Percentiles rank a stretch among this genome's conserved stretches.
These are phyloP conservation scores for Stratiomys singularior DNA, from an alignment of 2,888 invertebrate genomes.

Conservation along the genomic window DNA sequence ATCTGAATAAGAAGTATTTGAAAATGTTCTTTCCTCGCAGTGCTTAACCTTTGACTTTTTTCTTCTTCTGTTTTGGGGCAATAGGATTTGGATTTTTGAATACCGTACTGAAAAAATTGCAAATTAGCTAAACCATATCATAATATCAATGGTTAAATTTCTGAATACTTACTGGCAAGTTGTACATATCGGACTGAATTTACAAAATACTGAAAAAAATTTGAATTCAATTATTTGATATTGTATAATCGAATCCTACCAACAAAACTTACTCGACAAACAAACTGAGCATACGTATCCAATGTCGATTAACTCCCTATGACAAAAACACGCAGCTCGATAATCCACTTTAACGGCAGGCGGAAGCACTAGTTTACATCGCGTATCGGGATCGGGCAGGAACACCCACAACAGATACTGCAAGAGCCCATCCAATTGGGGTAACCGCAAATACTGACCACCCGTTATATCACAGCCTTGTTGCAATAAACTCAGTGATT, in stretches of 20 bases:
- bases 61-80: conserved; percentile 82
- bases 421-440: conserved; percentile 82
- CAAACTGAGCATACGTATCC: conserved; percentile 99
- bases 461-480: conserved; percentile 97
- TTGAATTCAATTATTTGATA: conserved; percentile 32
- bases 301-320: conserved; percentile 92
- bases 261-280: conserved; percentile 79
- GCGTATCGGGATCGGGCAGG: conserved; percentile 82
- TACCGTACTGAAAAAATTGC: conserved; percentile 77
- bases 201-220: conserved; percentile 85
- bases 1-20: too few relatives aligned
- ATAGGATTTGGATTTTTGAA: conserved; percentile 89
- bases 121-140: not conserved
- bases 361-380: conserved; percentile 86
- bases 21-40: not conserved
- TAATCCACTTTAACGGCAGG: conserved; percentile 94
- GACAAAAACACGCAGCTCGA: conserved; percentile 97
- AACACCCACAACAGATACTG: conserved; percentile 82
- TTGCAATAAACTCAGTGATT: conserved; percentile 89
- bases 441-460: conserved; percentile 89
- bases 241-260: not conserved
- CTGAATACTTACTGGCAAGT: conserved; percentile 79
- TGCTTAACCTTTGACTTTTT: conserved; percentile 72
- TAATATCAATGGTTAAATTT: conserved; percentile 53
- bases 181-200: conserved; percentile 73